Conservation (phyloP, 2,113 vertebrate species). For the Mohoua ochrocephala region DNA sequence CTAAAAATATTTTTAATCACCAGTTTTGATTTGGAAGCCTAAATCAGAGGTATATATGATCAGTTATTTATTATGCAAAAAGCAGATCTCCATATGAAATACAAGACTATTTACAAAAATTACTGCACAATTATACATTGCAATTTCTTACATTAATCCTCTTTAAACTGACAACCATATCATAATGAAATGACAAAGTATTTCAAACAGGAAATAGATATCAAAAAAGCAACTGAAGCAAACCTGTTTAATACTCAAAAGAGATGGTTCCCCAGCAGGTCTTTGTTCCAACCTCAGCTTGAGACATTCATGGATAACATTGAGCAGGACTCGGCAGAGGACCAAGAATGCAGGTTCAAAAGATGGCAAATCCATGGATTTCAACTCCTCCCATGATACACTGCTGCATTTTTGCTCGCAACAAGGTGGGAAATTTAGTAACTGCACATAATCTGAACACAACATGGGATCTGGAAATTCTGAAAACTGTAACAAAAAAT, state of each 20-base stretch:
- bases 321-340: constrained; percentile 93
- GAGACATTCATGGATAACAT: constrained; percentile 98
- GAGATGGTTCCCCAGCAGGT: constrained; percentile 94
- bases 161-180: background rate
- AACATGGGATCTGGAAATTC: constrained; percentile 90
- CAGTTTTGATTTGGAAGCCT: background rate
- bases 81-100: background rate
- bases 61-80: background rate
- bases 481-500: constrained; percentile 80
- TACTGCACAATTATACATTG: background rate
- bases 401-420: constrained; percentile 75
- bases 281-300: constrained; percentile 94
- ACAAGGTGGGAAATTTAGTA: constrained; percentile 68
- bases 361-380: constrained; percentile 93
- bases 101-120: background rate
- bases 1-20: background rate
- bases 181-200: background rate
- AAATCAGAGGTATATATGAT: background rate
- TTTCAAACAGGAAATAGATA: background rate
- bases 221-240: background rate
- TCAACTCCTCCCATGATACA: constrained; percentile 88
- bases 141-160: background rate
- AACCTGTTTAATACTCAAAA: constrained; percentile 98
- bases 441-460: constrained; percentile 91
- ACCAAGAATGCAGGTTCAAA: constrained; percentile 94